phyloP scores from a whole-genome alignment of 2,113 vertebrate genomes.

The Acrocephalus kingi region DNA sequence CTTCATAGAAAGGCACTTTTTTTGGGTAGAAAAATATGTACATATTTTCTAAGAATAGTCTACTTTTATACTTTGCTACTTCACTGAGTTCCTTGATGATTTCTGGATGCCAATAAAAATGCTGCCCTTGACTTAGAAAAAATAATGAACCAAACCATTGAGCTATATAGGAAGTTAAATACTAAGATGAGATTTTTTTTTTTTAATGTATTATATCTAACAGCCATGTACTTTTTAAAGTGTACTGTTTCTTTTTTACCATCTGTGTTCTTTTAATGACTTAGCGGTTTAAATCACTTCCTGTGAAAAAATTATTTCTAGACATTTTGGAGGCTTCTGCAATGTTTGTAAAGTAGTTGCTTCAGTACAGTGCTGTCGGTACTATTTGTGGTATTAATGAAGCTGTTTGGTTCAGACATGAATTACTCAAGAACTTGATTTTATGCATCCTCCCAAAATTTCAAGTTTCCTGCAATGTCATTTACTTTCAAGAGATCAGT shows the following conservation, averaged over 20 bases:
- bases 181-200: not conserved
- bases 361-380: rapidly evolving
- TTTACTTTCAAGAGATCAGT: not conserved
- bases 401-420: not conserved
- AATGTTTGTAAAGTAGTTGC: not conserved
- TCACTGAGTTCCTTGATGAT: not conserved
- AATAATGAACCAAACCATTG: not conserved
- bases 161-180: not conserved
- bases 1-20: not conserved
- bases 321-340: not conserved
- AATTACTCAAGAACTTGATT: not conserved
- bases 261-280: not conserved
- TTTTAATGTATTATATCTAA: not conserved
- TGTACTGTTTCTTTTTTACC: not conserved
- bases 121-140: not conserved
- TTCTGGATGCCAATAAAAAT: not conserved
- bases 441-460: not conserved
- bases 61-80: not conserved
- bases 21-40: not conserved
- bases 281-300: not conserved
- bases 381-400: not conserved
- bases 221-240: not conserved
- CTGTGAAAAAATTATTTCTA: not conserved
- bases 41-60: not conserved
- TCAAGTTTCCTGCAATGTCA: not conserved